Evolutionary conservation across 2,888 invertebrate genomes (phyloP).

Genomic region (Hetaerina titia): DNA sequence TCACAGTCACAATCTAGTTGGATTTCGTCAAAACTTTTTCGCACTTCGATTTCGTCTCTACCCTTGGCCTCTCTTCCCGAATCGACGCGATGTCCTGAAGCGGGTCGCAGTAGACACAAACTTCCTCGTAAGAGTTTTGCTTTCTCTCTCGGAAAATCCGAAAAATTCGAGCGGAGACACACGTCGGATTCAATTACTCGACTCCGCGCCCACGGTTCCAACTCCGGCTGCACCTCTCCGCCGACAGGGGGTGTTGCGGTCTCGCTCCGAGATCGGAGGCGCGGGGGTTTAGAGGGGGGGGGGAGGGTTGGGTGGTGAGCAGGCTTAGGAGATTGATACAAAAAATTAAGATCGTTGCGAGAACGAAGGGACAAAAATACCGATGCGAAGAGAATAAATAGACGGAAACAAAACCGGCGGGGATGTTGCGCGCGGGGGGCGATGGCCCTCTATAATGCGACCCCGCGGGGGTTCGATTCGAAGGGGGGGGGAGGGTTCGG

Average conservation of each 20-base stretch:
- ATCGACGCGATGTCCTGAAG: neutral
- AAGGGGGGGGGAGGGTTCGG: neutral
- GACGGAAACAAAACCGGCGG: too few relatives aligned
- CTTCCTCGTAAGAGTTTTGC: neutral
- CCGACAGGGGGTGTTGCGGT: conserved; percentile 24
- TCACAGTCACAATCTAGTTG: neutral
- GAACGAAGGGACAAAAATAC: too few relatives aligned
- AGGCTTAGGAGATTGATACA: neutral
- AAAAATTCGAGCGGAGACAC: neutral
- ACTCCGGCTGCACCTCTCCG: neutral
- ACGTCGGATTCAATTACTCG: neutral
- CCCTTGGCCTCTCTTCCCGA: neutral
- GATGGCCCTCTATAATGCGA: too few relatives aligned
- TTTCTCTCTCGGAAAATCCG: neutral
- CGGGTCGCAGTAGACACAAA: neutral
- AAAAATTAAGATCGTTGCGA: neutral
- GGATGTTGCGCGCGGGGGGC: too few relatives aligned
- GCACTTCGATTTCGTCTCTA: neutral
- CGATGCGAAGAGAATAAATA: too few relatives aligned
- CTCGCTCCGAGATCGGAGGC: neutral
- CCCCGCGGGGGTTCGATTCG: neutral
- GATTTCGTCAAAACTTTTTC: neutral
- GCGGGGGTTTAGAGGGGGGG: neutral
- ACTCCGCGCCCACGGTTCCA: neutral
- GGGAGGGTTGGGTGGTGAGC: neutral